phyloP scores from a whole-genome alignment of 2,888 invertebrate genomes.

The Philereme transversata region DNA sequence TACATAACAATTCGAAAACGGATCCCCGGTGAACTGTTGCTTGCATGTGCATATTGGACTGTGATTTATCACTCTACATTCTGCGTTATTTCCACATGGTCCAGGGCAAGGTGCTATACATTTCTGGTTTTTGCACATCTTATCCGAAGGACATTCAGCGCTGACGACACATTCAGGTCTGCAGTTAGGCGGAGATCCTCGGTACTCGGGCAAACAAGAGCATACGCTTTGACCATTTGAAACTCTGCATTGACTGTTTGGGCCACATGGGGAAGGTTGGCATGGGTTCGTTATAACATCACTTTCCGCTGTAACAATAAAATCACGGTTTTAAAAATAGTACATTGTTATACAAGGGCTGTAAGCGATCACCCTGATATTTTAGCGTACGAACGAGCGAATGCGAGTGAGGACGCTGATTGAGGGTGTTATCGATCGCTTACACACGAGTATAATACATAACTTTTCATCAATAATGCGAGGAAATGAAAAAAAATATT shows the following conservation, averaged over 20 bases:
- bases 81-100: conserved; percentile 87
- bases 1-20: conserved; percentile 86
- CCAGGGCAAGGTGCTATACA: conserved; percentile 89
- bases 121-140: conserved; percentile 87
- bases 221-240: conserved; percentile 86
- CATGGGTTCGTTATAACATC: conserved; percentile 77
- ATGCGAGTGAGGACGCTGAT: no score
- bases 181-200: conserved; percentile 88
- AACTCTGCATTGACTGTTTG: conserved; percentile 85
- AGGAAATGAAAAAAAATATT: no score
- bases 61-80: conserved; percentile 89
- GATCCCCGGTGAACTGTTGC: conserved; percentile 84
- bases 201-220: conserved; percentile 87
- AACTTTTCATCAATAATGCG: no score
- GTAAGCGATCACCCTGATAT: no score
- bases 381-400: no score
- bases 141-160: conserved; percentile 86
- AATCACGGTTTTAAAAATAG: background rate
- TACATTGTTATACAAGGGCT: no score
- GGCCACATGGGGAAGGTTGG: conserved; percentile 85
- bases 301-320: conserved; percentile 55
- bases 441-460: no score
- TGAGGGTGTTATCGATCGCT: no score
- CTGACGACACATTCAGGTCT: conserved; percentile 90
- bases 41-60: conserved; percentile 88